Evolutionary conservation across 2,797 vertebrate genomes (phyloP).

Genomic region (Limnodromus scolopaceus): DNA sequence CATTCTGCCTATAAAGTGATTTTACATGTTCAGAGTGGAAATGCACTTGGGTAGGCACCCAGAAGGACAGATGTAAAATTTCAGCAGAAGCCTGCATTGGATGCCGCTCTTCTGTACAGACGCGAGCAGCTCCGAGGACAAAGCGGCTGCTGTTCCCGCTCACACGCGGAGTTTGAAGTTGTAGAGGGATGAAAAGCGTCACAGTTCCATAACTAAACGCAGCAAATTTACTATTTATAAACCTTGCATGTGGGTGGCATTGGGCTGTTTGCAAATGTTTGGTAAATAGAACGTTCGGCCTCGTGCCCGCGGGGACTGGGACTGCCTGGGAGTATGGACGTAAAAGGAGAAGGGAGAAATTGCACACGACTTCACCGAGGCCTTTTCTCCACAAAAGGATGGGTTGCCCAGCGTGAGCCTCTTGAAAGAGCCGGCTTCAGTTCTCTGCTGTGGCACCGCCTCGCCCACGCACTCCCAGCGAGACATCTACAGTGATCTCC

Average conservation of each 20-base stretch:
- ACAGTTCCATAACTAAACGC: background rate
- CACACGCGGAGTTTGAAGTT: background rate
- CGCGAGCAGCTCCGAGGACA: background rate
- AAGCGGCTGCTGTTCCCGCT: background rate
- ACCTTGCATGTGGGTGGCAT: background rate
- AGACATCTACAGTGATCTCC: background rate
- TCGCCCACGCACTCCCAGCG: background rate
- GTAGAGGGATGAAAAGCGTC: slow-evolving; percentile 8
- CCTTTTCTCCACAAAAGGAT: background rate
- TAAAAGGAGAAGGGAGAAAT: slow-evolving; percentile 10
- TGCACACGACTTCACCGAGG: background rate
- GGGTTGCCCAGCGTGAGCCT: background rate
- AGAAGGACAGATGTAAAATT: background rate
- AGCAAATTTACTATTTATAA: background rate
- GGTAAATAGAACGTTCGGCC: background rate
- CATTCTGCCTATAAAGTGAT: background rate
- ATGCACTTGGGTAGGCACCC: background rate
- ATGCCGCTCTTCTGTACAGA: background rate
- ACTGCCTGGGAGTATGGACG: background rate
- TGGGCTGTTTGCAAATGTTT: slow-evolving; percentile 1
- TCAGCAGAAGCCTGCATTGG: background rate
- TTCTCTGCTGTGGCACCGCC: background rate
- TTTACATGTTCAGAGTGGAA: background rate
- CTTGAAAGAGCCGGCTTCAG: background rate
- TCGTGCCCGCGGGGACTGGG: background rate